These are phyloP conservation scores for Zelostemma sp. DNA, from an alignment of 1,140 invertebrate species.

Conservation along the genomic window DNA sequence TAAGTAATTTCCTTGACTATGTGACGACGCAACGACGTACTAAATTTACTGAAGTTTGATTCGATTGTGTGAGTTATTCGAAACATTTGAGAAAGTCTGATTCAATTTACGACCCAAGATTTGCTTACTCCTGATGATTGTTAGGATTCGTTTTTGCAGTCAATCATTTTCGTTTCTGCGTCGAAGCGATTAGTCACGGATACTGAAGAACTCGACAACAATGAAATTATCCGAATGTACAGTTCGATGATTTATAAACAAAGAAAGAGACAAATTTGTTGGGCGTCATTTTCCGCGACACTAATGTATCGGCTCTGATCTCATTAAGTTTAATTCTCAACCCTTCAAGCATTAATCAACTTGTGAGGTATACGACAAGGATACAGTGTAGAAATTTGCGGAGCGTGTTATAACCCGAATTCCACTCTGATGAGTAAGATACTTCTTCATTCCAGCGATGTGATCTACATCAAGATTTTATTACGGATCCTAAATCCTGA, in stretches of 20 bases:
- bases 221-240: neutral
- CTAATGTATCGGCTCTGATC: conserved; percentile 34
- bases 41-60: too few species aligned
- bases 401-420: conserved; percentile 52
- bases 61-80: too few species aligned
- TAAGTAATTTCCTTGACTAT: too few species aligned
- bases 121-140: too few species aligned
- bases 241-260: neutral
- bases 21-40: too few species aligned
- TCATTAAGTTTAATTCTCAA: conserved; percentile 50
- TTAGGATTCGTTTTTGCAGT: too few species aligned
- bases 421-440: conserved; percentile 47
- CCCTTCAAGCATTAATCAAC: conserved; percentile 48
- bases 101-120: too few species aligned
- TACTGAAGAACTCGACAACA: too few species aligned
- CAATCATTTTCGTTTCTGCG: too few species aligned
- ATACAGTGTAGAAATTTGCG: conserved; percentile 53
- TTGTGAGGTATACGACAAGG: conserved; percentile 20
- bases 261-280: conserved; percentile 34
- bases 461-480: conserved; percentile 19
- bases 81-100: too few species aligned
- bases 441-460: conserved; percentile 13
- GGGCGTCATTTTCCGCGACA: conserved; percentile 28
- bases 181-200: neutral
- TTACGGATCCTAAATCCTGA: conserved; percentile 16